These are phyloP conservation scores for Eurystomus gularis DNA, from an alignment of 2,113 vertebrate species.

Conservation along the genomic window DNA sequence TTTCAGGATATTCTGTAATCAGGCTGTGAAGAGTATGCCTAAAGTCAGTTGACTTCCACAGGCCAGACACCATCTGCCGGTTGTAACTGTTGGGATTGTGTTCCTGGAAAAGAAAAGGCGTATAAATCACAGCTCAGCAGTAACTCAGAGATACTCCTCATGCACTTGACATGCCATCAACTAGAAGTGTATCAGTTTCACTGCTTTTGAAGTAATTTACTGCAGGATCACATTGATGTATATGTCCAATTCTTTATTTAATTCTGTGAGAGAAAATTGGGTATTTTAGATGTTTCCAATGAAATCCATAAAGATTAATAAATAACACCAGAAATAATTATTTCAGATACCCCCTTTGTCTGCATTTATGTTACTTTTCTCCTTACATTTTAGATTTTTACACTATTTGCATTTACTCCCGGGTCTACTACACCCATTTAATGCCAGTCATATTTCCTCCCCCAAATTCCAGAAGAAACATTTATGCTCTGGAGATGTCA, in stretches of 20 bases:
- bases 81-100: not conserved
- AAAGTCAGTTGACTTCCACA: not conserved
- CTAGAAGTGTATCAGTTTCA: not conserved
- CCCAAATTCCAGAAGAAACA: not conserved
- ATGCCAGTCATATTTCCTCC: not conserved
- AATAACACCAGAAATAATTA: not conserved
- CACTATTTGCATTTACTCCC: not conserved
- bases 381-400: not conserved
- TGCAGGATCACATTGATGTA: not conserved
- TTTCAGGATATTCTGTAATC: not conserved
- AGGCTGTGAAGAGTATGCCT: not conserved
- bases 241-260: not conserved
- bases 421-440: not conserved
- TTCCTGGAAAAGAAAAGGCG: not conserved
- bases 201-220: not conserved
- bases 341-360: not conserved
- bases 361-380: not conserved
- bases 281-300: not conserved
- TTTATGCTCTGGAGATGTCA: not conserved
- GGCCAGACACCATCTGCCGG: not conserved
- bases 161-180: not conserved
- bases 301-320: not conserved
- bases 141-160: not conserved
- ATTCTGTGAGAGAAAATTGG: not conserved
- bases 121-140: not conserved